phyloP scores from a whole-genome alignment of 2,888 invertebrate species.

The Ctenicera cuprea region DNA sequence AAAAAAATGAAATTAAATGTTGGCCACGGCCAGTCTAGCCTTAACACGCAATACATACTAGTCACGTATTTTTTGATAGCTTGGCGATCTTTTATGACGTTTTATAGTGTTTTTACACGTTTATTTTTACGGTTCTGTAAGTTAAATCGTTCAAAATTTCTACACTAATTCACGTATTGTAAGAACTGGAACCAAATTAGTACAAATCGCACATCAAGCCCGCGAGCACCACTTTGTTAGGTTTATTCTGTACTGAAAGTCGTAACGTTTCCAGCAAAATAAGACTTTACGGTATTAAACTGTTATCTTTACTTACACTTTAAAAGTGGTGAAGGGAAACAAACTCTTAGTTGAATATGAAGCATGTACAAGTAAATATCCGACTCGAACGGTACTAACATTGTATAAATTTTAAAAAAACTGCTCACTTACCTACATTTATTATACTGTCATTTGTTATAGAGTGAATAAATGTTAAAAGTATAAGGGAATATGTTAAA shows the following conservation, averaged over 20 bases:
- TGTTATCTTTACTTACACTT: conserved; percentile 26
- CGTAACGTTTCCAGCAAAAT: conserved; percentile 48
- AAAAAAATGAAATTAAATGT: conserved; percentile 15
- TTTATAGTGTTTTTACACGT: conserved; percentile 22
- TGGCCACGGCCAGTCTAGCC: conserved; percentile 58
- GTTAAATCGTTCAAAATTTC: neutral
- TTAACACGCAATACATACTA: conserved; percentile 65
- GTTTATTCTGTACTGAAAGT: conserved; percentile 32
- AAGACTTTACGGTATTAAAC: conserved; percentile 23
- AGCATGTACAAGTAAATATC: conserved; percentile 54
- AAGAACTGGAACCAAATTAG: conserved; percentile 32
- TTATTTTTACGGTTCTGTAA: neutral
- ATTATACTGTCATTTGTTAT: conserved; percentile 47
- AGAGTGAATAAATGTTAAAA: conserved; percentile 46
- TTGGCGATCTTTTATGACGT: conserved; percentile 27
- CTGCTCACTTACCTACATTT: conserved; percentile 49
- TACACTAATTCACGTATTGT: neutral
- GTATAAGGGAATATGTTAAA: conserved; percentile 44
- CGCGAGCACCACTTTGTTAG: conserved; percentile 37
- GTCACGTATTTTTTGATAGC: conserved; percentile 57
- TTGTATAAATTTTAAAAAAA: conserved; percentile 40
- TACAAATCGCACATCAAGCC: conserved; percentile 28
- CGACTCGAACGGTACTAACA: conserved; percentile 54
- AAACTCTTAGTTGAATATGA: conserved; percentile 33
- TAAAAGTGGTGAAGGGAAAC: conserved; percentile 31